A percentile compares a stretch with the other conserved stretches of the same genome.
These are phyloP conservation scores for Lissonota sp. DNA, from an alignment of 2,888 invertebrate genomes.

Conservation along the genomic window DNA sequence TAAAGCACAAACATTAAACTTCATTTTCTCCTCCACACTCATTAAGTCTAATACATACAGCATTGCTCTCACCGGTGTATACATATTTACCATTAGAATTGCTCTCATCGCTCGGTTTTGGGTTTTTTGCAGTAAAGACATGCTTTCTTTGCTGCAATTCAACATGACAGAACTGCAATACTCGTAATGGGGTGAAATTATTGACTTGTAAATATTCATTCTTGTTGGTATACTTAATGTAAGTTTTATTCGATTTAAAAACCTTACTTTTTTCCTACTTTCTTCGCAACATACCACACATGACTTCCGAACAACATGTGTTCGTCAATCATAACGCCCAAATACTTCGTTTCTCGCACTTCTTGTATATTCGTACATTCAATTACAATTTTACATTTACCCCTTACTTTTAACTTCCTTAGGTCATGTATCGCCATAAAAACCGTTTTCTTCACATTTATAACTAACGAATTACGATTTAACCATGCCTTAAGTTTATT, in stretches of 20 bases:
- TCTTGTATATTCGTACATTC: slow-evolving; percentile 26
- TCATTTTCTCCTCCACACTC: slow-evolving; percentile 36
- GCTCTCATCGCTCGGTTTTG: slow-evolving; percentile 10
- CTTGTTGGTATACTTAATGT: slow-evolving; percentile 15
- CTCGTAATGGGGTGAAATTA: neutral
- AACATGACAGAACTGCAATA: neutral
- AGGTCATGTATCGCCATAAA: slow-evolving; percentile 40
- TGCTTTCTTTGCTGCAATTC: neutral
- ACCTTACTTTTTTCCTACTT: slow-evolving; percentile 44
- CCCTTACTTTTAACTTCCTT: neutral
- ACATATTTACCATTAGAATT: neutral
- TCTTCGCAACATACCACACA: slow-evolving; percentile 39
- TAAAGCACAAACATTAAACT: slow-evolving; percentile 36
- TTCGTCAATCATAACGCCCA: slow-evolving; percentile 47
- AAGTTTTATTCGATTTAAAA: slow-evolving; percentile 40
- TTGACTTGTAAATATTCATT: neutral
- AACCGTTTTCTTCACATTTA: slow-evolving; percentile 41
- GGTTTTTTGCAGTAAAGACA: neutral
- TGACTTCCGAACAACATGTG: slow-evolving; percentile 24
- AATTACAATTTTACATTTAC: neutral
- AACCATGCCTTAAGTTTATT: slow-evolving; percentile 32
- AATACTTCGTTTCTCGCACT: slow-evolving; percentile 24
- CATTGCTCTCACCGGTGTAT: neutral
- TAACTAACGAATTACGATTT: slow-evolving; percentile 19
- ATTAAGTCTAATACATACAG: neutral